These are phyloP conservation scores for Tenrec ecaudatus DNA, from an alignment of 2,113 vertebrate genomes.

Conservation along the genomic window DNA sequence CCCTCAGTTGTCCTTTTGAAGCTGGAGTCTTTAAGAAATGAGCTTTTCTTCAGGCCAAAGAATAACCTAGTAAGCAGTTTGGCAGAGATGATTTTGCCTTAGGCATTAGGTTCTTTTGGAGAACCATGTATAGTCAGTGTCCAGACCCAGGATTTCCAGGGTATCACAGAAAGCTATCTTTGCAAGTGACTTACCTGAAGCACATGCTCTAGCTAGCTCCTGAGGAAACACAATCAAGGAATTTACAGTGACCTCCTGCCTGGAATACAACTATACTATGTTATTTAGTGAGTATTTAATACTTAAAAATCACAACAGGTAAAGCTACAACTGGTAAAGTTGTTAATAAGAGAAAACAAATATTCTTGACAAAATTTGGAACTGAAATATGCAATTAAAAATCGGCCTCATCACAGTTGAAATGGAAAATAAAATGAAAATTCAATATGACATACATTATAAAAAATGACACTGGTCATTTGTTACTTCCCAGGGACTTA, in stretches of 20 bases:
- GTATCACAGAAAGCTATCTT: not conserved
- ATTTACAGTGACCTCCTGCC: not conserved
- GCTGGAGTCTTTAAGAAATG: not conserved
- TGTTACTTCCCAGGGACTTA: not conserved
- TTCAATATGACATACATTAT: not conserved
- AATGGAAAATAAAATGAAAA: not conserved
- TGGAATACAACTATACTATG: not conserved
- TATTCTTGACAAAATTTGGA: not conserved
- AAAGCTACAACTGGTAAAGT: not conserved
- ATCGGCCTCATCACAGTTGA: not conserved
- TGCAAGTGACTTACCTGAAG: not conserved
- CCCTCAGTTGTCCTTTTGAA: not conserved
- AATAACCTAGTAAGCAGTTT: not conserved
- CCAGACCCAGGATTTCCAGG: not conserved
- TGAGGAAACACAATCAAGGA: not conserved
- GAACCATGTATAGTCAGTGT: not conserved
- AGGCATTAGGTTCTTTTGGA: not conserved
- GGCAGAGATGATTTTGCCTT: not conserved
- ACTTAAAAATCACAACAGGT: not conserved
- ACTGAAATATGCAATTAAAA: not conserved
- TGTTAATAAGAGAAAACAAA: not conserved
- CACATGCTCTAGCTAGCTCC: not conserved
- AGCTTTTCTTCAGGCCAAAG: not conserved
- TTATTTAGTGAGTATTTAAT: not conserved
- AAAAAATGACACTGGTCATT: not conserved